phyloP scores from a whole-genome alignment of 1,140 invertebrate species.

The Leguminivora glycinivorella region DNA sequence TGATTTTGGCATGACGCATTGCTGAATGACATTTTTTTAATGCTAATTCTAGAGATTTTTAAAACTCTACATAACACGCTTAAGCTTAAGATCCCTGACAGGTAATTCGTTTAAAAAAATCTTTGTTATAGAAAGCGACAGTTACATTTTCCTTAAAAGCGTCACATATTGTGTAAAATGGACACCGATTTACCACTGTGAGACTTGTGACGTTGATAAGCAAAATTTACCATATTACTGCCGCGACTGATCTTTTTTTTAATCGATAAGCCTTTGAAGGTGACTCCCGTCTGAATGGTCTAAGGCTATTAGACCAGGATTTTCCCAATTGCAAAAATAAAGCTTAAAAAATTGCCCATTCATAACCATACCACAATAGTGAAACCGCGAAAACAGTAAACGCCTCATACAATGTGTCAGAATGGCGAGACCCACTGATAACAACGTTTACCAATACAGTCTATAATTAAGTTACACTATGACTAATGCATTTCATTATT shows the following conservation, averaged over 20 bases:
- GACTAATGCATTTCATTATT: not conserved
- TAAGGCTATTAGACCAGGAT: not conserved
- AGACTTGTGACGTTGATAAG: too few species aligned
- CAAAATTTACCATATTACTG: too few species aligned
- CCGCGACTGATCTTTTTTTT: too few species aligned
- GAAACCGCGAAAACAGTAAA: not conserved
- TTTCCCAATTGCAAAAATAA: not conserved
- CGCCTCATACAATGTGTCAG: not conserved
- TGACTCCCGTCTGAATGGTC: too few species aligned
- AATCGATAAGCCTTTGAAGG: too few species aligned
- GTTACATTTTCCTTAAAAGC: too few species aligned
- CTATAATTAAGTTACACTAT: not conserved
- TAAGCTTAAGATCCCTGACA: too few species aligned
- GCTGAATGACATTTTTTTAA: not conserved
- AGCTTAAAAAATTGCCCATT: not conserved
- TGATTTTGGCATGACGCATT: not conserved
- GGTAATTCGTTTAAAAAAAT: too few species aligned
- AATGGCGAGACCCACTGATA: not conserved
- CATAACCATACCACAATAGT: not conserved
- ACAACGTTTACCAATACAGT: not conserved
- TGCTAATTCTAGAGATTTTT: too few species aligned
- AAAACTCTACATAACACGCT: not conserved
- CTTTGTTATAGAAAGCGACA: too few species aligned
- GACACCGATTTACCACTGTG: too few species aligned
- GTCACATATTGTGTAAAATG: too few species aligned